Evolutionary conservation across 2,888 invertebrate genomes (phyloP), one percentile per base, ranked within the genome.

Genomic region (Phengaris arion): DNA sequence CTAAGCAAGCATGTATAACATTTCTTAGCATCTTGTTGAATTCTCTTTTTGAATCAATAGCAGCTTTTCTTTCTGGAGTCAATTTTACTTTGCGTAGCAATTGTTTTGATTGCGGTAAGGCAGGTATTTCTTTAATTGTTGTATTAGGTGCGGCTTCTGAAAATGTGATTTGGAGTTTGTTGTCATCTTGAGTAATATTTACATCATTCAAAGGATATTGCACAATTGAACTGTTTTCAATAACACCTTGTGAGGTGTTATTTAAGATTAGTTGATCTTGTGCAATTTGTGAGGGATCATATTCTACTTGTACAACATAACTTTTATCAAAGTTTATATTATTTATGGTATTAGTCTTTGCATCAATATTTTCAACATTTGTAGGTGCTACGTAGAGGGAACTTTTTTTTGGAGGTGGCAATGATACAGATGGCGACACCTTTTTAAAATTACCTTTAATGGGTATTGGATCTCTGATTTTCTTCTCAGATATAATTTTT

Each of bases 21-120:
- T 92, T 91, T 81, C 86, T 85, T 69, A 93, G 79, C 80, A 88
- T 92, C 86, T 89, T 91, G 80, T 93, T 93, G 79, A 91, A 92
- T 77, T 88, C 86, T 77, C 93, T 85, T 80, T 93, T 93, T 81
- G 89, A 84, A 79, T 87, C 84, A 76, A 93, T 93, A 55, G 85
- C 88, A 69, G 91, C 92, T 57, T 84, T 79, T 81, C 90, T 87
- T 80, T 90, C 89, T 70, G 89, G 87, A 10, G 87, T 81, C 74
- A 91, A 82, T 80, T 85, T 88, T 75, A 77, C 81, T 81, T 85
- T 87, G n/a, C 80, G 74, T 68, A 79, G 52, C 12, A 77, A 74
- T 0, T 48, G 12, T 75, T 80, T 80, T 74, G 75, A 8, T 22
- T 77, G 55, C n/a, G 72, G 77, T 13, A 64, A 45, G n/a, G 15